Evolutionary conservation across 2,113 vertebrate species (phyloP), one percentile per base, ranked within the genome.

Genomic region (Myrmecophaga tridactyla): DNA sequence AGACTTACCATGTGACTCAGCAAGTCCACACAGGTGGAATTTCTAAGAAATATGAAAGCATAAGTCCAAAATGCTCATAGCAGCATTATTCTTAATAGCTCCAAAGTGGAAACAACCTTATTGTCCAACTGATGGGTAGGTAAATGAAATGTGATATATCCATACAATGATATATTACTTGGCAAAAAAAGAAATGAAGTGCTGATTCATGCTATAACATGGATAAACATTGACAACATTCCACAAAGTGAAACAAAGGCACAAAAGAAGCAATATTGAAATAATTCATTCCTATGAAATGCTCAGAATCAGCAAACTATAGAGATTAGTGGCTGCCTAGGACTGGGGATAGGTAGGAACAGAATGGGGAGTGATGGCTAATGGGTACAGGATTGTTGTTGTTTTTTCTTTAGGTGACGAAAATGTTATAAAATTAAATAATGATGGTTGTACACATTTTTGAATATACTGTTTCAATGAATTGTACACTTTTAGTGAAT

Each of bases 41-140:
- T 94, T 88, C 48, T 53, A 90, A 69, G 56, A 90, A 63, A 83
- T 72, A 95, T 31, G 53, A 86, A 80, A 76, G 90, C n/a, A 7
- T 53, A 53, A 53, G 14, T 53, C 51, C 14, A n/a, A n/a, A n/a
- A n/a, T n/a, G n/a, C n/a, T n/a, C n/a, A n/a, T n/a, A n/a, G n/a
- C n/a, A n/a, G n/a, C n/a, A n/a, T n/a, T n/a, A n/a, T n/a, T n/a
- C n/a, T n/a, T n/a, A n/a, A n/a, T n/a, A n/a, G n/a, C n/a, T 53
- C 51, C 51, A 72, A 75, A 86, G 31, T 58, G 20, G n/a, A 87
- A 92, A 78, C 41, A 73, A 56, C 75, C 65, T 46, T 58, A 72
- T 67, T 90, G 23, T 43, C 31, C 39, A 90, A 3, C 17, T 41
- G 80, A 75, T 56, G 58, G 31, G 67, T 53, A 10, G 51, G n/a